Evolutionary conservation across 2,797 vertebrate genomes (phyloP).

Genomic region (Poeciliopsis gracilis): DNA sequence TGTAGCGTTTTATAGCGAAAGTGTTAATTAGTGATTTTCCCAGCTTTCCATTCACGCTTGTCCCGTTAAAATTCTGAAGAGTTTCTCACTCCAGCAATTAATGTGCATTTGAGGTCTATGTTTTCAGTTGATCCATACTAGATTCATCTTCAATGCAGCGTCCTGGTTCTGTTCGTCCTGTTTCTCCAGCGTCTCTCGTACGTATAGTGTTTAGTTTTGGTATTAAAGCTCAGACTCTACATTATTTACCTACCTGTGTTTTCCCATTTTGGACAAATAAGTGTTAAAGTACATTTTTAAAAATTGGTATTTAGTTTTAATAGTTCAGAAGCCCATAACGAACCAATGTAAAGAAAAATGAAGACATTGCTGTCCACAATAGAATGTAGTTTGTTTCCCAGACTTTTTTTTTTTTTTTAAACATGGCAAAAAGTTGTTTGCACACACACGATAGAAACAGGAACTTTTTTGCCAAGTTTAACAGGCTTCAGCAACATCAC

Average conservation of each 20-base stretch:
- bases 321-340: background rate
- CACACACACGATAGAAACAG: background rate
- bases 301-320: background rate
- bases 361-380: background rate
- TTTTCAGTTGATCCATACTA: background rate
- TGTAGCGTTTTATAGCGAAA: background rate
- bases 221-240: background rate
- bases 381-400: background rate
- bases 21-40: background rate
- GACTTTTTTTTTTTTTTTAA: background rate
- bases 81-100: background rate
- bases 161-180: background rate
- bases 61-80: background rate
- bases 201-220: background rate
- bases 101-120: background rate
- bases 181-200: background rate
- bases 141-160: background rate
- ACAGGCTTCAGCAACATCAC: background rate
- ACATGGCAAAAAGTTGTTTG: background rate
- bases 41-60: background rate
- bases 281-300: background rate
- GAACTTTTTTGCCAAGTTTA: conserved; percentile 3
- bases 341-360: background rate
- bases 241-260: background rate
- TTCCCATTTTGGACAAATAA: background rate